Base-by-base conservation (phyloP, 2,888 invertebrate genomes). In the Brachyptera risi region DNA sequence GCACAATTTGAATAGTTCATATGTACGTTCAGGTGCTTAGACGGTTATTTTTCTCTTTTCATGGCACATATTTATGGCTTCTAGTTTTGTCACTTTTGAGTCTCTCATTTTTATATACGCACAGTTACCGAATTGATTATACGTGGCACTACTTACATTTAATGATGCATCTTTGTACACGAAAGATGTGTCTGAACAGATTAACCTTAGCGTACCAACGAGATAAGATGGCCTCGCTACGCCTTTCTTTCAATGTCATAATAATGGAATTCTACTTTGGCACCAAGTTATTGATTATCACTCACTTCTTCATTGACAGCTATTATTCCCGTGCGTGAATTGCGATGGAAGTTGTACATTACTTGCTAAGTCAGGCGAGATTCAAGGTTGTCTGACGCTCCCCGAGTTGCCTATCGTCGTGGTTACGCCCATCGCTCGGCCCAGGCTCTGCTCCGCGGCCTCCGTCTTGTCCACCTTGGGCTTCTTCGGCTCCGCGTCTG, bases 401-500 rank as follows among this genome's bases (percentile, higher is more conserved):
- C 17, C 31, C 50, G 42, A 42, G 42, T 42, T 19, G 42, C 50
- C 26, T 51, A 50, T 9, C 21, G 35, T 37, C 17, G 37, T 21
- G 37, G 35, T 54, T 17, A 31, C 54, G 37, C 37, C 61, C 59
- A 66, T 59, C 31, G 65, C 51, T 44, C 65, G 63, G 57, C 62
- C 64, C 51, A 65, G 40, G 17, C 56, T 60, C 56, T 64, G 63
- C 49, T 65, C 63, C 7, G 63, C 60, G 19, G 60, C 58, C 47
- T 63, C 67, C 65, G 59, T 58, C 60, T 68, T 66, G 31, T 71
- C 73, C 62, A 75, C 78, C 75, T 83, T 85, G 73, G 83, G 80
- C 79, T 84, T 80, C 79, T 82, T 84, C 68, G 83, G 83, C 76
- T 89, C 90, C 76, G 87, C 84, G 80, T 93, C 92, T 75, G 89